Evolutionary conservation across 2,888 invertebrate species (phyloP).

Genomic region (Nomada flava): DNA sequence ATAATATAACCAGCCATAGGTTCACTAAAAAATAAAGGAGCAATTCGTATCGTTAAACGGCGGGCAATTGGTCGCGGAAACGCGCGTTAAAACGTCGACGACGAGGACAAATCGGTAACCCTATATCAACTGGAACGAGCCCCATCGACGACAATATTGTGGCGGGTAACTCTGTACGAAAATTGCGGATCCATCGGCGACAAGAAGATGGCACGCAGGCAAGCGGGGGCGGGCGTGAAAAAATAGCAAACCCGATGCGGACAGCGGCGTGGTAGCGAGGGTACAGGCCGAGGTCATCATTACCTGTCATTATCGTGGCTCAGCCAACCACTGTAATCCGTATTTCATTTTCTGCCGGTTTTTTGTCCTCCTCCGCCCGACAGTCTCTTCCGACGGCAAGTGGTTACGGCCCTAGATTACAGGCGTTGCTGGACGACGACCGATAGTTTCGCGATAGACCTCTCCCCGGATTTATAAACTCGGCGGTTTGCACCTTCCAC

Average conservation of each 20-base stretch:
- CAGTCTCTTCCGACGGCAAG: constrained; percentile 50
- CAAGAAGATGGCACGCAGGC: not conserved
- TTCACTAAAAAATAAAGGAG: not conserved
- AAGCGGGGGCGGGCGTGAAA: constrained; percentile 43
- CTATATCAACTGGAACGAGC: constrained; percentile 35
- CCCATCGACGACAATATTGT: constrained; percentile 17
- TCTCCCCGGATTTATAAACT: constrained; percentile 33
- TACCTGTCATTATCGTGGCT: constrained; percentile 75
- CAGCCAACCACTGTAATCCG: constrained; percentile 79
- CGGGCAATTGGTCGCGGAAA: not conserved
- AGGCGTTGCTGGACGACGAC: constrained; percentile 66
- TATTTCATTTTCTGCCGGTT: constrained; percentile 79
- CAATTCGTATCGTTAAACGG: not conserved
- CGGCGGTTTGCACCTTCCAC: constrained; percentile 60
- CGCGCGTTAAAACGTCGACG: constrained; percentile 8
- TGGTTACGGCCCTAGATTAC: constrained; percentile 71
- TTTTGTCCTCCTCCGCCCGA: constrained; percentile 60
- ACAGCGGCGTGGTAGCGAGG: constrained; percentile 61
- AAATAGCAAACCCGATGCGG: constrained; percentile 62
- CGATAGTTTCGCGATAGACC: constrained; percentile 72
- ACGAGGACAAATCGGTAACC: constrained; percentile 33
- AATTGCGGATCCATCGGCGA: constrained; percentile 43
- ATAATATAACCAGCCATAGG: too few species aligned
- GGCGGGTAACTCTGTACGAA: constrained; percentile 52
- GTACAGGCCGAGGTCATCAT: constrained; percentile 69